These are phyloP conservation scores for Sinocyclocheilus anophthalmus DNA, from an alignment of 2,113 vertebrate species.

Conservation along the genomic window DNA sequence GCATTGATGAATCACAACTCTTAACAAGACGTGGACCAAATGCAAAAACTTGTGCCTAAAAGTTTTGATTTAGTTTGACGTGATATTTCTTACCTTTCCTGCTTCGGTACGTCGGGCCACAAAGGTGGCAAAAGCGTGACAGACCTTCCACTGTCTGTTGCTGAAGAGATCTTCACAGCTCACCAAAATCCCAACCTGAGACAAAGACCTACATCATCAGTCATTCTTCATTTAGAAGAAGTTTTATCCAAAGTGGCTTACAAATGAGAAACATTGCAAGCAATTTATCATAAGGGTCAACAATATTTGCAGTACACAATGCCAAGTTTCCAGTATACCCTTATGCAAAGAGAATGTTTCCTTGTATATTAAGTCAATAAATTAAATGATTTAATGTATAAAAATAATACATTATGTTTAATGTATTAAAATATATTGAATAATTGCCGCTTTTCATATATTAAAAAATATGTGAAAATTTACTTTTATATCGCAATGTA, in stretches of 20 bases:
- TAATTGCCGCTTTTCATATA: no score
- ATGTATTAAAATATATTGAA: no score
- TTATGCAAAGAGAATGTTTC: no score
- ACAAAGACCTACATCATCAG: constrained; percentile 36
- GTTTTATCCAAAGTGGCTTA: not conserved
- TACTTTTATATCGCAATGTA: no score
- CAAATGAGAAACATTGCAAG: not conserved
- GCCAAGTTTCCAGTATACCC: no score
- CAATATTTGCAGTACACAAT: no score
- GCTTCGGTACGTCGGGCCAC: constrained; percentile 73
- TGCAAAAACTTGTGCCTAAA: not conserved
- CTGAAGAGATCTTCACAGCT: constrained; percentile 89
- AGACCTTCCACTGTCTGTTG: constrained; percentile 87
- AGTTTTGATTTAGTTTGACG: not conserved
- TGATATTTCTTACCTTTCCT: constrained; percentile 29
- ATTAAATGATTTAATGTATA: no score
- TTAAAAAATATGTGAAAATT: no score
- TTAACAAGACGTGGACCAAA: not conserved
- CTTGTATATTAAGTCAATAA: no score
- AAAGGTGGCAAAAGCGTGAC: constrained; percentile 94
- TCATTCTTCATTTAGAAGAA: constrained; percentile 31
- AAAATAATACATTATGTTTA: no score
- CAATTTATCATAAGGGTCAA: not conserved
- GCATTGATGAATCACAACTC: not conserved
- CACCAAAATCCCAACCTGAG: constrained; percentile 91